A percentile compares a stretch with the other conserved stretches of the same genome.
Evolutionary conservation across 2,888 invertebrate genomes (phyloP).

Genomic region (Rhagium mordax): DNA sequence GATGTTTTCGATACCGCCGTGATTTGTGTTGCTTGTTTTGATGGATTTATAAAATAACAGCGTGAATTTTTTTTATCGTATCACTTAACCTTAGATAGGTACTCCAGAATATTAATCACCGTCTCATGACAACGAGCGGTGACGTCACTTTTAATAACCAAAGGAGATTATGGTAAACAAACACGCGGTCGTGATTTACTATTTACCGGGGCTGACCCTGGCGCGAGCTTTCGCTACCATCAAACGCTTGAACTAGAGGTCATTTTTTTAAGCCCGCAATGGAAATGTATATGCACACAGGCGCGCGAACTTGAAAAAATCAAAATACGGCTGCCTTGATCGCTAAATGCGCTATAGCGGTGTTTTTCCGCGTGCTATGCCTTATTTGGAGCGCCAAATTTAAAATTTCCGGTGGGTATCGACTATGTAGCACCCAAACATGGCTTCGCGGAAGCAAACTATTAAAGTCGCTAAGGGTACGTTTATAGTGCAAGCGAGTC

Average conservation of each 20-base stretch:
- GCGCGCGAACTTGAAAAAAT: neutral
- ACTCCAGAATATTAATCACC: neutral
- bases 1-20: neutral
- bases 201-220: conserved; percentile 6
- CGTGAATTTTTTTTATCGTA: neutral
- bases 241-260: neutral
- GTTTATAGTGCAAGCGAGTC: no score
- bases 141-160: neutral
- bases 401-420: no score
- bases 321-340: neutral
- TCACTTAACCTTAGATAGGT: no score
- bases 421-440: no score
- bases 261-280: neutral
- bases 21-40: neutral
- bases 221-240: neutral
- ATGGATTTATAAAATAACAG: neutral
- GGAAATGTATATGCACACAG: neutral
- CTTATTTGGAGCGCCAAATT: neutral
- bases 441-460: neutral
- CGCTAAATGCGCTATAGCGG: neutral
- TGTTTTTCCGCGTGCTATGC: neutral
- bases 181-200: neutral
- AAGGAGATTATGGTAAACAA: neutral
- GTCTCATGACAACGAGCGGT: neutral
- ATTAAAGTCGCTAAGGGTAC: no score